Percentiles rank a stretch among this genome's conserved stretches.
These are phyloP conservation scores for Clostera curtula DNA, from an alignment of 2,888 invertebrate species.

Conservation along the genomic window DNA sequence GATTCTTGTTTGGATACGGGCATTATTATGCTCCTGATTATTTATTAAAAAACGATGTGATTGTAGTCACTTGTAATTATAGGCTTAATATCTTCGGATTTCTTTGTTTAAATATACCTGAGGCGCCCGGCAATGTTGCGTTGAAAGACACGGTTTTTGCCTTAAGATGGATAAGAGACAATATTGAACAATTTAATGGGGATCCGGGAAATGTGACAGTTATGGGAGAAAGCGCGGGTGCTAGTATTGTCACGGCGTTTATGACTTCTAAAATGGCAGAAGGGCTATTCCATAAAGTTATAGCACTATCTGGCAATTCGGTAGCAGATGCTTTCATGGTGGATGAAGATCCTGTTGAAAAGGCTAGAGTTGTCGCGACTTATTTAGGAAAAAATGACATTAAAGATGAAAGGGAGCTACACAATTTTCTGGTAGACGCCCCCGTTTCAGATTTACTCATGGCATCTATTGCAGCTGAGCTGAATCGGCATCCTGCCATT, in stretches of 20 bases:
- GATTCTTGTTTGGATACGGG: slow-evolving; percentile 69
- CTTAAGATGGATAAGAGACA: slow-evolving; percentile 50
- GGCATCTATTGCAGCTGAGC: slow-evolving; percentile 34
- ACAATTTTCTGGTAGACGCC: slow-evolving; percentile 33
- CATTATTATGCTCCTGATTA: slow-evolving; percentile 62
- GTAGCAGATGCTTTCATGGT: slow-evolving; percentile 44
- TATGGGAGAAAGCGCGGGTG: slow-evolving; percentile 59
- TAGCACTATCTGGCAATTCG: slow-evolving; percentile 45
- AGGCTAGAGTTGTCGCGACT: slow-evolving; percentile 35
- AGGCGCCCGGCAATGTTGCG: slow-evolving; percentile 57
- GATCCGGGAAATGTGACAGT: slow-evolving; percentile 45
- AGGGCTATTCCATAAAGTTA: slow-evolving; percentile 45
- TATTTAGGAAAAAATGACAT: slow-evolving; percentile 39
- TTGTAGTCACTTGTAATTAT: slow-evolving; percentile 57
- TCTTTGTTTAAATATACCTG: slow-evolving; percentile 45
- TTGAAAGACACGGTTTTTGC: slow-evolving; percentile 54
- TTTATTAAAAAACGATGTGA: slow-evolving; percentile 43
- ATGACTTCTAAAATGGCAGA: slow-evolving; percentile 43
- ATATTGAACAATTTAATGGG: slow-evolving; percentile 50
- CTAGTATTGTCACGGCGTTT: slow-evolving; percentile 34
- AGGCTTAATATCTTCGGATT: slow-evolving; percentile 54
- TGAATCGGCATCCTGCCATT: slow-evolving; percentile 26
- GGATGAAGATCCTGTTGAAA: slow-evolving; percentile 40
- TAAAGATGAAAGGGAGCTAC: slow-evolving; percentile 26
- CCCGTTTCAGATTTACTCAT: slow-evolving; percentile 42